These are phyloP conservation scores for Tonatia bakeri DNA, from an alignment of 2,113 vertebrate genomes.

Conservation along the genomic window DNA sequence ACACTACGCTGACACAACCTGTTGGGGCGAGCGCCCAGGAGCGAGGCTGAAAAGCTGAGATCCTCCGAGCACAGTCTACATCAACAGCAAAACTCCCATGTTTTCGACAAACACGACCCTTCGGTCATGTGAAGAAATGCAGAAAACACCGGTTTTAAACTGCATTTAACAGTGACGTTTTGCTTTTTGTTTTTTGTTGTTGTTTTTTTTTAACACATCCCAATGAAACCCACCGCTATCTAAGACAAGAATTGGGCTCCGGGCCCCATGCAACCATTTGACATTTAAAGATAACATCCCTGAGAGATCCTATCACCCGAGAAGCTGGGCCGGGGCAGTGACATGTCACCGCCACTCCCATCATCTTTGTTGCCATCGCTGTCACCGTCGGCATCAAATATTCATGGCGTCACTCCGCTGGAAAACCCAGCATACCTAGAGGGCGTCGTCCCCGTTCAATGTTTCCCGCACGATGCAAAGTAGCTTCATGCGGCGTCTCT, in stretches of 20 bases:
- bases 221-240: neutral
- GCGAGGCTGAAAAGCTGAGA: conserved; percentile 38
- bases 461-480: neutral
- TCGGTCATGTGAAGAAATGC: neutral
- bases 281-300: neutral
- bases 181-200: neutral
- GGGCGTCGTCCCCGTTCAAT: neutral
- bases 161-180: neutral
- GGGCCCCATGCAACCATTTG: neutral
- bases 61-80: neutral
- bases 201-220: neutral
- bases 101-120: conserved; percentile 6
- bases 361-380: neutral
- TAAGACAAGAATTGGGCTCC: neutral
- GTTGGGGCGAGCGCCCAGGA: conserved; percentile 32
- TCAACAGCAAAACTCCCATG: conserved; percentile 28
- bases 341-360: neutral
- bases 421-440: neutral
- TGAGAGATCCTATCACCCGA: neutral
- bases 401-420: neutral
- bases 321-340: neutral
- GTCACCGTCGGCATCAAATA: neutral
- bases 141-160: neutral
- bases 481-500: neutral
- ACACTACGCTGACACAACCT: conserved; percentile 37